A percentile compares a stretch with the other conserved stretches of the same genome.
phyloP scores from a whole-genome alignment of 2,888 invertebrate species.

The Caenorhabditis angaria region DNA sequence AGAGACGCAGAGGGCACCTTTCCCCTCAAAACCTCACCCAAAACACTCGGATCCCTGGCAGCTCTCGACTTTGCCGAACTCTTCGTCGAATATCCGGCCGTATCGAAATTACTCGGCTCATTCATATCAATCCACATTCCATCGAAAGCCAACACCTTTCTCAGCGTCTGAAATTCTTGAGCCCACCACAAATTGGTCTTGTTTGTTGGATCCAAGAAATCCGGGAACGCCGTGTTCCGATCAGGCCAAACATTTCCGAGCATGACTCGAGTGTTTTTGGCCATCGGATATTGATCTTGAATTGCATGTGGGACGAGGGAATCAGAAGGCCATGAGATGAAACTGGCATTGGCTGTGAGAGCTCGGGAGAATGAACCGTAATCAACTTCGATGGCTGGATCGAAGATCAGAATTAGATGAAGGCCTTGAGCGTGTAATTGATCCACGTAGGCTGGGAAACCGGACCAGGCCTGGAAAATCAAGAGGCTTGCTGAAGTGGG shows the following conservation, averaged over 20 bases:
- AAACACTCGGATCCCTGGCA: no score
- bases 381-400: constrained; percentile 69
- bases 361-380: constrained; percentile 62
- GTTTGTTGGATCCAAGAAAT: constrained; percentile 50
- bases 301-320: constrained; percentile 43
- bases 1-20: no score
- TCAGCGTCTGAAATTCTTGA: constrained; percentile 31
- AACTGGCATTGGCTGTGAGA: constrained; percentile 29
- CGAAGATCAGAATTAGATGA: constrained; percentile 67
- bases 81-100: constrained; percentile 30
- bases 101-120: constrained; percentile 81
- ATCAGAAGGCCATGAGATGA: constrained; percentile 52
- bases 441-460: constrained; percentile 57
- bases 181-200: constrained; percentile 58
- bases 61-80: no score
- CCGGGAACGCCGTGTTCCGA: constrained; percentile 54
- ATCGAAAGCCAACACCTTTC: constrained; percentile 74
- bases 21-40: no score
- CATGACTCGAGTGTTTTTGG: constrained; percentile 51
- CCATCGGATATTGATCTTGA: constrained; percentile 54
- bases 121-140: constrained; percentile 91
- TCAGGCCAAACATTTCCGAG: constrained; percentile 59
- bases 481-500: neutral
- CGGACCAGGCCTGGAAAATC: constrained; percentile 57
- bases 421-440: constrained; percentile 57